Base-by-base conservation (phyloP, 2,113 vertebrate genomes). In the Sylvia atricapilla region DNA sequence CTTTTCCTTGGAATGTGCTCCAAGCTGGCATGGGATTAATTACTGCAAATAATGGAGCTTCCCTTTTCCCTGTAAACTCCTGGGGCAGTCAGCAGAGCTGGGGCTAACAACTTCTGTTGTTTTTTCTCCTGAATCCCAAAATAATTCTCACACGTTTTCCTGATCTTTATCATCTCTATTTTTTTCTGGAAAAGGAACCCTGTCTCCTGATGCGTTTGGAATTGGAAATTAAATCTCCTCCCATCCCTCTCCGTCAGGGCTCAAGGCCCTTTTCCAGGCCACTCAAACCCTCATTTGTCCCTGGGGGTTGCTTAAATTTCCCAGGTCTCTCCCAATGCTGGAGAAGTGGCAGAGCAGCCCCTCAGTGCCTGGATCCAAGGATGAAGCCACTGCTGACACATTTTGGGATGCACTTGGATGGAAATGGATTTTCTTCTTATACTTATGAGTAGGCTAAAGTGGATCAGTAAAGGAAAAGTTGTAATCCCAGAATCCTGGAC, bases 361-460 rank as follows among this genome's bases (percentile, higher is more conserved):
- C 64, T 66, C 35, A n/a, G 66, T 19, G 35, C 44, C 53, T 50
- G 53, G 53, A 60, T 50, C 44, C 35, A 24, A 30, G 44, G 19
- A n/a, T 59, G 79, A n/a, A 39, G 28, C 8, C 14, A 18, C 53
- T 82, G 80, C 46, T 2, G 8, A 16, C 25, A 31, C 16, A 37
- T 31, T 72, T 20, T 31, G 67, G 37, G 47, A 62, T 31, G 47
- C 22, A 27, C 22, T 63, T 33, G 22, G 27, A 55, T 46, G 49
- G 49, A 37, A 39, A 63, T 39, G 33, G 58, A 55, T 33, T 74
- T 64, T 18, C 11, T 39, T 28, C 49, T 33, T 46, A 15, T 1
- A 1, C 58, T 52, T 30, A 0, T 1, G 22, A 31, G 39, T 11
- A 22, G 22, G 27, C 13, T 73, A 2, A 44, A 73, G 58, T 18